A percentile compares a stretch with the other conserved stretches of the same genome.
Evolutionary conservation across 2,797 vertebrate genomes (phyloP).

Genomic region (Capromys pilorides): DNA sequence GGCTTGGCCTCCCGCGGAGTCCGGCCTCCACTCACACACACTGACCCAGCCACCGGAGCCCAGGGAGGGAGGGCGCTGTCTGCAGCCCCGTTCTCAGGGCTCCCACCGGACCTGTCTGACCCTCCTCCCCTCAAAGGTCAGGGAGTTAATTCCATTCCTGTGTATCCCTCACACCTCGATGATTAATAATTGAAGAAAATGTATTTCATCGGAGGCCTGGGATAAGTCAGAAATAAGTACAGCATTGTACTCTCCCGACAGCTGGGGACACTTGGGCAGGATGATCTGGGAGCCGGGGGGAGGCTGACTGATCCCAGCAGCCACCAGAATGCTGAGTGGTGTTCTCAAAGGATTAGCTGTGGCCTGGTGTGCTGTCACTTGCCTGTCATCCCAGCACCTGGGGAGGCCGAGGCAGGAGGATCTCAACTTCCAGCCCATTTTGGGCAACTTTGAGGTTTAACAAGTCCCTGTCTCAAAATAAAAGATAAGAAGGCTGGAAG

Average conservation of each 20-base stretch:
- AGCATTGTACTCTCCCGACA: constrained; percentile 38
- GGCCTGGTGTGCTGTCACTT: neutral
- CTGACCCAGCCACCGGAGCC: accelerated
- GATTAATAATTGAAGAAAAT: constrained; percentile 85
- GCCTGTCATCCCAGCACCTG: neutral
- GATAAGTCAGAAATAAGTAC: constrained; percentile 79
- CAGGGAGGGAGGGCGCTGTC: neutral
- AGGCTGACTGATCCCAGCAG: accelerated
- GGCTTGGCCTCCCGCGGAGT: neutral
- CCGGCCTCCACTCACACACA: neutral
- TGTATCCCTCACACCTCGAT: constrained; percentile 81
- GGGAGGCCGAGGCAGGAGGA: neutral
- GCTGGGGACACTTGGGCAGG: neutral
- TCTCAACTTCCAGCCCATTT: neutral
- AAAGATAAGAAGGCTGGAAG: neutral
- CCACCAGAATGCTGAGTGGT: accelerated
- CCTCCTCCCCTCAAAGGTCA: constrained; percentile 74
- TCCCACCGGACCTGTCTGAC: neutral
- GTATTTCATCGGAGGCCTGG: constrained; percentile 74
- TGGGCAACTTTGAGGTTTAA: neutral
- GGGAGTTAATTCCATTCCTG: constrained; percentile 73
- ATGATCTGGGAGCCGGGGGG: neutral
- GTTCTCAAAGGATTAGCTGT: neutral
- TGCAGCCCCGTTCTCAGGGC: no score
- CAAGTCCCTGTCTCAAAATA: neutral